phyloP scores from a whole-genome alignment of 2,888 invertebrate genomes.

The Diabrotica balteata region DNA sequence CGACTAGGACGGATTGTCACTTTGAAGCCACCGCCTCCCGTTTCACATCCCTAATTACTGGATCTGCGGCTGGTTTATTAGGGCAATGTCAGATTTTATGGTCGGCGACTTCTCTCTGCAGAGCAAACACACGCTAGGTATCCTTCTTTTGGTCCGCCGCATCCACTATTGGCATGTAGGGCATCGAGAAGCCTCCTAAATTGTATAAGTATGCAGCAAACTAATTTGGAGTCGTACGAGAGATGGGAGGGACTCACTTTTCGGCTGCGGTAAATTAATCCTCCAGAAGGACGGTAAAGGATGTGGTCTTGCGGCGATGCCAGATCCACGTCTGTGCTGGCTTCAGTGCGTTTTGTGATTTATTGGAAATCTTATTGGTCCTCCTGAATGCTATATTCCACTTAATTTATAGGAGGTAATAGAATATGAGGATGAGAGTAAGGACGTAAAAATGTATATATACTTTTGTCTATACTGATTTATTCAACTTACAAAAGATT shows the following conservation, averaged over 20 bases:
- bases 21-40: slow-evolving; percentile 20
- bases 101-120: not conserved
- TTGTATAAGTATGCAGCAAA: slow-evolving; percentile 21
- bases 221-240: slow-evolving; percentile 23
- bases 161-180: slow-evolving; percentile 18
- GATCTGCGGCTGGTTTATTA: slow-evolving; percentile 28
- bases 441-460: no score
- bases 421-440: no score
- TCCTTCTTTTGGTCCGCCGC: slow-evolving; percentile 8
- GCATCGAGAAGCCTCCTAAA: slow-evolving; percentile 21
- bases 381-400: no score
- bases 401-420: no score
- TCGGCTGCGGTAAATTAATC: slow-evolving; percentile 19
- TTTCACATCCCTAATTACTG: slow-evolving; percentile 27
- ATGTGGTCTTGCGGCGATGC: no score
- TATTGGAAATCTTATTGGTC: no score
- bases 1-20: slow-evolving; percentile 11
- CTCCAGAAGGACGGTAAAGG: slow-evolving; percentile 7
- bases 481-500: no score
- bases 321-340: no score
- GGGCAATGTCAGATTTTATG: slow-evolving; percentile 29
- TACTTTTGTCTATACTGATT: no score
- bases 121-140: slow-evolving; percentile 17
- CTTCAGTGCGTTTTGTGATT: no score
- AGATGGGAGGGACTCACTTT: slow-evolving; percentile 22